Evolutionary conservation across 1,140 invertebrate species (phyloP), one percentile per base, ranked within the genome.

Genomic region (Trypoxylus dichotomus): DNA sequence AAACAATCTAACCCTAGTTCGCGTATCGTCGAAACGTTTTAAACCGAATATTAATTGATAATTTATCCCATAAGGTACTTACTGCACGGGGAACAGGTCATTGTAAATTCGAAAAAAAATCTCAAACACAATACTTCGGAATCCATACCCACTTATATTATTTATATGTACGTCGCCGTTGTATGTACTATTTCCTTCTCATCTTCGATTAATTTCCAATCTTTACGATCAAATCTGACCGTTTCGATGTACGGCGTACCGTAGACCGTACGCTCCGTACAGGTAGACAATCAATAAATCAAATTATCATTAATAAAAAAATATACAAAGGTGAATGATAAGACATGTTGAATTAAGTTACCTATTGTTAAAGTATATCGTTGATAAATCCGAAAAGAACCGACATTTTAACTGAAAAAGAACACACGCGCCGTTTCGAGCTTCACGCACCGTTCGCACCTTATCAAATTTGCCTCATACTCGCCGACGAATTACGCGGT

Each of bases 291-390:
- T 81, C 79, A 76, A 80, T 80, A 82, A 82, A 82, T 81, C 80
- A 82, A 81, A 82, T 81, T 80, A 80, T 76, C 72, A 77, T 79
- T 80, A 76, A 81, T 81, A 79, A 82, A 78, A 81, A 82, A 82
- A 68, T 82, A 81, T 81, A 82, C 82, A 83, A 83, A 83, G 83
- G 81, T 83, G 80, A 80, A 80, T 80, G 81, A 83, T 82, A 83
- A 83, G 83, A 83, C 83, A 83, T 83, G 83, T 82, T 82, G 81
- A 83, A 82, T 80, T 79, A 76, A 80, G 81, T 84, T 83, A 84
- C 83, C 83, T 84, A 84, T 84, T 84, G 83, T 84, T 84, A 82
- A 84, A 83, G 83, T 60, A 68, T 60, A 75, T 41, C 27, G 43
- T 78, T 75, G 32, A 68, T 75, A 75, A 75, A 78, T 47, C 71